Evolutionary conservation across 2,797 vertebrate species (phyloP).

Genomic region (Podarcis siculus): DNA sequence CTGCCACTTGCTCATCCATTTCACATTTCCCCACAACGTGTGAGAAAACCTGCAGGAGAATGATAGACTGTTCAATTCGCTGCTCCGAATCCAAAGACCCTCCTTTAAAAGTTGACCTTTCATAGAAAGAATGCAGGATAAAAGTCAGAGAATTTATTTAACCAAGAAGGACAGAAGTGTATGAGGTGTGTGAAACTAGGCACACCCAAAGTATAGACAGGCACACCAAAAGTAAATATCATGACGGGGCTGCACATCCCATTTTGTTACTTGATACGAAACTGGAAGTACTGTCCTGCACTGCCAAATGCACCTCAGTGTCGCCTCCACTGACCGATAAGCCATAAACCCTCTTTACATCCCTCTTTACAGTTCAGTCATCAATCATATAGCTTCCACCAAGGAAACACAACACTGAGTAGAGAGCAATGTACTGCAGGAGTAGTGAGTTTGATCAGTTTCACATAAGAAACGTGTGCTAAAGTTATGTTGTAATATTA

Average conservation of each 20-base stretch:
- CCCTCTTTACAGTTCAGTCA: not conserved
- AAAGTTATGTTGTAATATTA: not conserved
- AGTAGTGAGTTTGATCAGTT: not conserved
- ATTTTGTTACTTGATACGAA: no score
- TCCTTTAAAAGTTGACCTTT: not conserved
- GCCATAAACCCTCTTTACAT: no score
- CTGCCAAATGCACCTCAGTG: no score
- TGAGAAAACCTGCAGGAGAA: not conserved
- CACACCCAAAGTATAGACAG: not conserved
- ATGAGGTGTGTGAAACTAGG: not conserved
- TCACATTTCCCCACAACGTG: not conserved
- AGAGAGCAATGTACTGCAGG: not conserved
- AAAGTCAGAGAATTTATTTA: not conserved
- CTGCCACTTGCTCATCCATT: not conserved
- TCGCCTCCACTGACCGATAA: no score
- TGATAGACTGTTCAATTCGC: not conserved
- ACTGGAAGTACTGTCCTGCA: no score
- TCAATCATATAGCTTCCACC: not conserved
- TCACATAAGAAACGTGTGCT: not conserved
- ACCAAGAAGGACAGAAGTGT: not conserved
- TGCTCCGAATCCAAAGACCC: not conserved
- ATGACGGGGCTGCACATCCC: no score
- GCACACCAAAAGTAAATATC: not conserved
- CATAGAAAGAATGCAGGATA: not conserved
- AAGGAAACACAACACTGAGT: not conserved